Evolutionary conservation across 2,888 invertebrate genomes (phyloP), one percentile per base, ranked within the genome.

Genomic region (Gnatocerus cornutus): DNA sequence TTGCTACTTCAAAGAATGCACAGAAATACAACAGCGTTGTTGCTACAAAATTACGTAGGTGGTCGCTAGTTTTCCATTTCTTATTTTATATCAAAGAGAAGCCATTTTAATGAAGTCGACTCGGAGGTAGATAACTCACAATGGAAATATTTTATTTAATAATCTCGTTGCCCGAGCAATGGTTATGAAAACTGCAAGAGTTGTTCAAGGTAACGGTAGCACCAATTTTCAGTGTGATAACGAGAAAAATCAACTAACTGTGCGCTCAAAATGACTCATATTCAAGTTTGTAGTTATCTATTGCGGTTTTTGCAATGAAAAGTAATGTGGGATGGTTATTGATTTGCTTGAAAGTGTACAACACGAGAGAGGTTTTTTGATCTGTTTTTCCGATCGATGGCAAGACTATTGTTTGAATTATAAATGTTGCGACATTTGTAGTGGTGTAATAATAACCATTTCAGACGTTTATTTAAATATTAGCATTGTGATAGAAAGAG

Each of bases 401-500:
- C 13, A 41, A 41, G 41, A 41, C 10, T 41, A 41, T 41, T 33
- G 13, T 41, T 41, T 41, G 41, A 41, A 41, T 13, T 41, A 41
- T 41, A 13, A 41, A 41, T 41, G 41, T 41, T 12, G 12, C 41
- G 41, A 41, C 41, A 41, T 41, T 41, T 41, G 41, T 41, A 41
- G n/a, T 12, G 41, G 41, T 41, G 12, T 41, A 41, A 41, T 9
- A 7, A 7, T 7, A 41, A 12, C 41, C n/a, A n/a, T 12, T 41
- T 5, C 13, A n/a, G 41, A 12, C 13, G 12, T 41, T 12, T 10
- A 41, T 41, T 41, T 12, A 41, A 41, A 41, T 41, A 41, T 41
- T 41, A 7, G 41, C 41, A 41, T 41, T 41, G 41, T 41, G 41
- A 41, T 13, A 41, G 41, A 41, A 1, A 33, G 6, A 33, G 33